Base-by-base conservation (phyloP, 2,113 vertebrate genomes). In the Saccopteryx leptura region DNA sequence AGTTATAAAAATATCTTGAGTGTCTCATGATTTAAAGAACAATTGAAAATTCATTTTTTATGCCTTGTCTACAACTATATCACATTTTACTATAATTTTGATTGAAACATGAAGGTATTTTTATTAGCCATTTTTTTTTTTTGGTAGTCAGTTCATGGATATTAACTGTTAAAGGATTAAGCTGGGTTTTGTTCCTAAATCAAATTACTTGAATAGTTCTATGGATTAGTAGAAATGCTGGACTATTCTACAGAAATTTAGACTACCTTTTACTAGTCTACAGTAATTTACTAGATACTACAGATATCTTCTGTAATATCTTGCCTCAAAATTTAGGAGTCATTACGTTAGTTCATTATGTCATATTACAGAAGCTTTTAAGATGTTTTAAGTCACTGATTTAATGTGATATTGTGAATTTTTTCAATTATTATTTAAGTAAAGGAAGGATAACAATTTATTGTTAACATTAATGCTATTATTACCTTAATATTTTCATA, bases 1-100 rank as follows among this genome's bases (percentile, higher is more conserved):
- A 61, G 72, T 93, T 97, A 92, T 66, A 95, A 88, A 97, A 96
- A 89, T 94, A 60, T 88, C 78, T 89, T 63, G 46, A 83, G 79
- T 79, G 69, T 90, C 68, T 95, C n/a, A 84, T 76, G 21, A 58
- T 90, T n/a, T 78, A 65, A 91, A 58, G 58, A 95, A 95, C 92
- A 97, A 93, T 94, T 95, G 84, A 65, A 56, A 95, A 63, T 78
- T 94, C 81, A 75, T 11, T 60, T 75, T 91, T 65, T 66, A 26
- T 84, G 13, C 2, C 48, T 79, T 68, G 1, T 54, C 56, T 92
- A 33, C 15, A 93, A 48, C 13, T 39, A 24, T 56, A 13, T 66
- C 48, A 12, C 7, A 48, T 76, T 79, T 84, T 84, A 71, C 8
- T 48, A 18, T 80, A 50, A 80, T 94, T 91, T 92, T 82, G 56